Evolutionary conservation across 1,140 invertebrate genomes (phyloP), one percentile per base, ranked within the genome.

Genomic region (Temnothorax nylanderi): DNA sequence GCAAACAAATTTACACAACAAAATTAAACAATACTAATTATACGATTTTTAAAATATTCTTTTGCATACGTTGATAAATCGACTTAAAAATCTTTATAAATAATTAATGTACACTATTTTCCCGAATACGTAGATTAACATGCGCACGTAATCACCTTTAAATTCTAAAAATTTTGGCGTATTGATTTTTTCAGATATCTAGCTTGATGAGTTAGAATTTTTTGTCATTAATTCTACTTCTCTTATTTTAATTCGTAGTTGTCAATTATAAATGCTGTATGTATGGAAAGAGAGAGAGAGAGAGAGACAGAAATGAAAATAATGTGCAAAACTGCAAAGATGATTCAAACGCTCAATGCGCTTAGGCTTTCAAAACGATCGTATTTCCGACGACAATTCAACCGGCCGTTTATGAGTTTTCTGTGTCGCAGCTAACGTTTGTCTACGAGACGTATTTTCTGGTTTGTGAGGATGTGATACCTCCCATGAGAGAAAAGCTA

Each of bases 361-460:
- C 11, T 34, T 44, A 58, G 67, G 10, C 47, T 76, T 88, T 84
- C 58, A 16, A 37, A 82, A 80, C 49, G 49, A 87, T 88, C 56
- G 37, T 80, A 86, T 85, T 88, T 87, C 56, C 62, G 34, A 18
- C 65, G 56, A 44, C 72, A 69, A 86, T 87, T 84, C 62, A 65
- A 87, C 32, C 51, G 90, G 85, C 32, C 51, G 90, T 88, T 90
- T 72, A 80, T 87, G 90, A 90, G 85, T 90, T 91, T 85, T 76
- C 78, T 47, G 44, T 37, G 82, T 82, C 82, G 65, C 75, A 60
- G 69, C 78, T 71, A 86, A 80, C 72, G 84, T 87, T 87, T 88
- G 90, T 87, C 84, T 81, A 58, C 69, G 76, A 86, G 87, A 91
- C 86, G 87, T 87, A 86, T 91, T 84, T 87, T 65, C 85, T 64